These are phyloP conservation scores for Medauroidea extradentata DNA, from an alignment of 1,140 invertebrate genomes.

Conservation along the genomic window DNA sequence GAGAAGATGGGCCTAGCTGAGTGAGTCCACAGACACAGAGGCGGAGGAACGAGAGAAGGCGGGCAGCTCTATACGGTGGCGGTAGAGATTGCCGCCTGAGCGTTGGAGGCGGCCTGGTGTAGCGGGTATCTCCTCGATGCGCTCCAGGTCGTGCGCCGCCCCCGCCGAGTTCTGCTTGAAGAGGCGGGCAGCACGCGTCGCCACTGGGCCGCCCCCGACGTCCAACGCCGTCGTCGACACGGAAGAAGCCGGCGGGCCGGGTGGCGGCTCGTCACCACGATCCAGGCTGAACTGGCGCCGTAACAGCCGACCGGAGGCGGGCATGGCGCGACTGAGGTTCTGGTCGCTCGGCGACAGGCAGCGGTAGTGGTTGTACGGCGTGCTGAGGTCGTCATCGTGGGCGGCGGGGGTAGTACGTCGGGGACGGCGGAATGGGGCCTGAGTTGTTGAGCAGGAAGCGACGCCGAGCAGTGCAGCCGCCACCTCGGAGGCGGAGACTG, in stretches of 20 bases:
- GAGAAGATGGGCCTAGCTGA: conserved; percentile 14
- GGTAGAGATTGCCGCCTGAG: conserved; percentile 14
- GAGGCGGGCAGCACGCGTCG: conserved; percentile 38
- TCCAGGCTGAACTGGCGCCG: conserved; percentile 59
- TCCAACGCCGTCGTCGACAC: conserved; percentile 27
- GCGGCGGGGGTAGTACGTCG: background rate
- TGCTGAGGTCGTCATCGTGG: conserved; percentile 59
- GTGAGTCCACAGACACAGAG: conserved; percentile 45
- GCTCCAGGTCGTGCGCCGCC: conserved; percentile 61
- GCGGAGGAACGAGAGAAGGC: conserved; percentile 30
- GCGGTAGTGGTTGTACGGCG: conserved; percentile 65
- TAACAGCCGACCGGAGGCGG: too few relatives aligned
- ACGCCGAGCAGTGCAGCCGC: conserved; percentile 49
- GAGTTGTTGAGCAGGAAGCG: conserved; percentile 34
- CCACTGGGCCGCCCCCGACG: conserved; percentile 28
- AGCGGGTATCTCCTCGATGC: conserved; percentile 62
- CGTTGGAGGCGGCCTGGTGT: conserved; percentile 36
- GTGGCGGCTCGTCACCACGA: conserved; percentile 50
- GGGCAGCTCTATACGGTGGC: conserved; percentile 4
- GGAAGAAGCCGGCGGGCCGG: conserved; percentile 10
- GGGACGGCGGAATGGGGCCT: conserved; percentile 24
- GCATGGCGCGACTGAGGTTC: conserved; percentile 35
- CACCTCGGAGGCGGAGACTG: conserved; percentile 50
- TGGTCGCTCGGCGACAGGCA: conserved; percentile 63
- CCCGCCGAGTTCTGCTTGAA: conserved; percentile 68